Base-by-base conservation (phyloP, 2,888 invertebrate species). In the Eucera pruinosa region DNA sequence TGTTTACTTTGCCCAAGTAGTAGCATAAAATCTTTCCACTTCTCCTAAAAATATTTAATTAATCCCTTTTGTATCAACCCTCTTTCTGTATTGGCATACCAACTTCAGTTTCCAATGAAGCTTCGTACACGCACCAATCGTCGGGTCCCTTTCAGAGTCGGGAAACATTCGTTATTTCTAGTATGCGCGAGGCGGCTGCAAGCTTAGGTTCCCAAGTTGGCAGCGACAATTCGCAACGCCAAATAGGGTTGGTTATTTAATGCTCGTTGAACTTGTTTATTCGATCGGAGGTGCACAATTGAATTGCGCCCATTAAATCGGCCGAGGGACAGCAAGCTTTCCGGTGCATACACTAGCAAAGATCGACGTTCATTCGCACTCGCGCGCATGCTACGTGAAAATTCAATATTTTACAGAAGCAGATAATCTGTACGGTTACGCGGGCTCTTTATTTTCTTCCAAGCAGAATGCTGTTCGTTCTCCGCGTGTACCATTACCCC, bases 161-260 rank as follows among this genome's bases (percentile, higher is more conserved):
- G 33, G 50, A 48, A 47, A 76, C 62, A 71, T 67, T 77, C 71
- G 70, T 78, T 77, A 77, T 69, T 57, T 65, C 54, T 41, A 27
- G 76, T 75, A 45, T 48, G 41, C 62, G 36, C 58, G 47, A 30
- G 39, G 50, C 66, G 23, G 70, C 69, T 64, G 36, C 71, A 67
- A 36, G 45, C 36, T 71, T 5, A 7, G 33, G 57, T 64, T 62
- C 67, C 58, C 18, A 67, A 67, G 47, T 71, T 58, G 78, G 70
- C 62, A 61, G 62, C 57, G 67, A 78, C 67, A 71, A 78, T 75
- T 82, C 80, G 70, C 69, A 69, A 43, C 68, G 47, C 68, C 68
- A 54, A 83, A 80, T 68, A 65, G 43, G 78, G 47, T 50, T 57
- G 39, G 76, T 80, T 82, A 73, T 82, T 82, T 76, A 80, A 70